These are phyloP conservation scores for Rhopalosiphum nymphaeae DNA, from an alignment of 2,888 invertebrate genomes.

Conservation along the genomic window DNA sequence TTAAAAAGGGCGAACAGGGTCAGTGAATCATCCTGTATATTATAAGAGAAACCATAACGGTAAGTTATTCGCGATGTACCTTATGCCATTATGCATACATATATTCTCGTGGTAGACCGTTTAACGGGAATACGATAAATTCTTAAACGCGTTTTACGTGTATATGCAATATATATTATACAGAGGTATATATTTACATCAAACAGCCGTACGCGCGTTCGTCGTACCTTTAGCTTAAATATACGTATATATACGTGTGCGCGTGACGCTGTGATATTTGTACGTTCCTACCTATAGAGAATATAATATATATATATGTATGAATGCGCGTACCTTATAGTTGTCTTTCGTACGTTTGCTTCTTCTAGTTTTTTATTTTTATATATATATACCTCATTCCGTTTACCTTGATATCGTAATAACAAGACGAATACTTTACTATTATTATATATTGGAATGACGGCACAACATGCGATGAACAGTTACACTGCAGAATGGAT, in stretches of 20 bases:
- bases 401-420: background rate
- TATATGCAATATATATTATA: background rate
- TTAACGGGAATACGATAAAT: conserved; percentile 27
- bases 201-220: background rate
- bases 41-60: background rate
- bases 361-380: background rate
- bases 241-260: background rate
- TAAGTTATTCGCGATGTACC: background rate
- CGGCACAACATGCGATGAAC: conserved; percentile 30
- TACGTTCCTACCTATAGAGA: background rate
- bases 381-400: conserved; percentile 17
- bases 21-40: background rate
- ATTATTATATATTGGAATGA: conserved; percentile 40
- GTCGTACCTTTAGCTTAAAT: background rate
- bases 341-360: background rate
- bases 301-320: background rate
- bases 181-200: background rate
- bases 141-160: background rate
- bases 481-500: background rate
- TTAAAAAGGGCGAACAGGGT: background rate
- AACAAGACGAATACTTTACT: background rate
- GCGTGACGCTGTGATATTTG: background rate
- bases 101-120: conserved; percentile 3
- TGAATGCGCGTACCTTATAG: background rate
- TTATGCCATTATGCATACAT: background rate